These are phyloP conservation scores for Myocastor coypus DNA, from an alignment of 2,113 vertebrate genomes.

Conservation along the genomic window DNA sequence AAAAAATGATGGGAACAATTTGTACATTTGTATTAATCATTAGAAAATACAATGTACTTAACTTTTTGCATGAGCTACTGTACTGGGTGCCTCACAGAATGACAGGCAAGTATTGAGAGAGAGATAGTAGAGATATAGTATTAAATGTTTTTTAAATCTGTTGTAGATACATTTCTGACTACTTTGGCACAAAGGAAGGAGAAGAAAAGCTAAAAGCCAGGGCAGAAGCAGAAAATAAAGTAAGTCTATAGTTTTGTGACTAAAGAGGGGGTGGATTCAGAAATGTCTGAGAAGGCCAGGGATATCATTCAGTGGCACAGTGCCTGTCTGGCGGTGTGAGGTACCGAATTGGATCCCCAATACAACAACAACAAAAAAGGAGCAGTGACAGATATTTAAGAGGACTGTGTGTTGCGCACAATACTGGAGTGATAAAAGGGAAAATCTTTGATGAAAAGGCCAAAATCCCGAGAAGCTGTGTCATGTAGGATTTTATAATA, in stretches of 20 bases:
- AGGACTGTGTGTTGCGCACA: not conserved
- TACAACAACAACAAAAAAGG: too few relatives aligned
- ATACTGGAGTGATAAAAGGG: not conserved
- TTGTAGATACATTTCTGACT: not conserved
- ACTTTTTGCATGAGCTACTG: not conserved
- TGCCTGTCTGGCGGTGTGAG: too few relatives aligned
- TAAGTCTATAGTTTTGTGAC: not conserved
- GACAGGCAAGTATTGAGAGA: not conserved
- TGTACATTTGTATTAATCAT: not conserved
- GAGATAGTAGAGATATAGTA: not conserved
- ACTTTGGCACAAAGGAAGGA: not conserved
- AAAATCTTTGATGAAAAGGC: constrained; percentile 12
- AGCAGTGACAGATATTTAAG: not conserved
- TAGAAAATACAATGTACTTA: not conserved
- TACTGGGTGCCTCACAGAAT: not conserved
- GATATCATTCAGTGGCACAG: too few relatives aligned
- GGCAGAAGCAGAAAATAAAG: not conserved
- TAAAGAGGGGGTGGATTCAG: not conserved
- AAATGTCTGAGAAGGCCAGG: not conserved
- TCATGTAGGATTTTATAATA: not conserved
- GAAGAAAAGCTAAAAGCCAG: not conserved
- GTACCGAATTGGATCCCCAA: too few relatives aligned
- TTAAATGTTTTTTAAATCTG: not conserved
- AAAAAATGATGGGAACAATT: not conserved
- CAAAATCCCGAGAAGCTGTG: not conserved